Evolutionary conservation across 2,113 vertebrate species (phyloP).

Genomic region (Malurus melanocephalus): DNA sequence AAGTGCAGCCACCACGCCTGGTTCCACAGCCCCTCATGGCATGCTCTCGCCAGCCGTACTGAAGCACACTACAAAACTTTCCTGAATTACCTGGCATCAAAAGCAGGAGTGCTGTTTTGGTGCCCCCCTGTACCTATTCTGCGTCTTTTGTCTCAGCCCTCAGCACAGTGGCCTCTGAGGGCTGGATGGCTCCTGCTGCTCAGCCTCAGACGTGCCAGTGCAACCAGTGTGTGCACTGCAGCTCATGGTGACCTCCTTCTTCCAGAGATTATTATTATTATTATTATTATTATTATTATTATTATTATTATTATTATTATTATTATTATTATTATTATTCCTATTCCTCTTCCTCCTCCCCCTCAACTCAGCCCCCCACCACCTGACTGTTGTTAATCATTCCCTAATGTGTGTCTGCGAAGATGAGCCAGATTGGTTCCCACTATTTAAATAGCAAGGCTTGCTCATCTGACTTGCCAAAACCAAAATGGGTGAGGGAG

Average conservation of each 20-base stretch:
- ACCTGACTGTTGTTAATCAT: not conserved
- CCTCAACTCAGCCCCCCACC: not conserved
- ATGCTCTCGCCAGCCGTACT: not conserved
- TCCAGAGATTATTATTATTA: not conserved
- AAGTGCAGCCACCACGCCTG: accelerated
- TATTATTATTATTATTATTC: no score
- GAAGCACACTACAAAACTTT: not conserved
- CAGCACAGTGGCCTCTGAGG: not conserved
- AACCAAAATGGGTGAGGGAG: not conserved
- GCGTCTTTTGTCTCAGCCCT: not conserved
- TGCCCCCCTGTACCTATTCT: not conserved
- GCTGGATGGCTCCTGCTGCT: not conserved
- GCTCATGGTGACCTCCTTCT: not conserved
- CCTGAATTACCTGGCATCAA: not conserved
- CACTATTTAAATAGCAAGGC: not conserved
- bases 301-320: not conserved
- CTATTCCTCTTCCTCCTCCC: not conserved
- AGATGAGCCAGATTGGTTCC: not conserved
- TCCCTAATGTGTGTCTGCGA: not conserved
- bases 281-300: not conserved
- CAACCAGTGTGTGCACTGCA: not conserved
- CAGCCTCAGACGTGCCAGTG: not conserved
- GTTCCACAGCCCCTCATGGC: not conserved
- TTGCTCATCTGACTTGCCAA: not conserved
- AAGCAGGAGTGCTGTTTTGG: not conserved